Evolutionary conservation across 2,888 invertebrate genomes (phyloP).

Genomic region (Rutpela maculata): DNA sequence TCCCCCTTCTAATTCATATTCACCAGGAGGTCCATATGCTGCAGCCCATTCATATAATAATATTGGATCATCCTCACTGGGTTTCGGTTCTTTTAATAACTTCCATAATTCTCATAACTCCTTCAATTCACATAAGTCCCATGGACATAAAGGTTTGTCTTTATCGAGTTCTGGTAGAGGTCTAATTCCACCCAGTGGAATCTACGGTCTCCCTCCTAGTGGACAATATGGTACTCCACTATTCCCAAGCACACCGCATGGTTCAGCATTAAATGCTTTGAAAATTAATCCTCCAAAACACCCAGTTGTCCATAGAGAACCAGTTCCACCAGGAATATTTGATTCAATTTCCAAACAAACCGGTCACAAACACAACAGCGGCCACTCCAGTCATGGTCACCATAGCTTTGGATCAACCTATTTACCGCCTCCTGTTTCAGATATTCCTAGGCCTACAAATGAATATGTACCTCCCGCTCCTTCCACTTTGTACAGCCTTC

Average conservation of each 20-base stretch:
- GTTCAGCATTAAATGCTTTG: constrained; percentile 33
- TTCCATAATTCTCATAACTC: constrained; percentile 45
- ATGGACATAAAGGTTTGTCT: constrained; percentile 56
- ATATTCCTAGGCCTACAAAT: constrained; percentile 67
- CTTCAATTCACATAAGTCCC: constrained; percentile 48
- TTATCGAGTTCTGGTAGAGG: constrained; percentile 69
- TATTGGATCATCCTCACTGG: constrained; percentile 51
- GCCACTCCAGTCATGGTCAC: constrained; percentile 18
- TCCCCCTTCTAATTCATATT: constrained; percentile 68
- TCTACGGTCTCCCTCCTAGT: constrained; percentile 79
- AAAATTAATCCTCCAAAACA: constrained; percentile 73
- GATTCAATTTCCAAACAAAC: constrained; percentile 81
- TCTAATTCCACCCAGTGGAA: constrained; percentile 78
- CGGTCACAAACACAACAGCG: constrained; percentile 76
- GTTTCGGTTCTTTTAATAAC: constrained; percentile 38
- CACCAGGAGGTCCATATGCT: constrained; percentile 70
- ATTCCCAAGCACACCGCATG: constrained; percentile 61
- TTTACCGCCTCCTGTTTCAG: constrained; percentile 80
- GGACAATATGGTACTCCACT: constrained; percentile 73
- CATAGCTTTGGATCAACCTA: constrained; percentile 73
- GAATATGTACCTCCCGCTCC: constrained; percentile 74
- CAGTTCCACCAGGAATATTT: constrained; percentile 83
- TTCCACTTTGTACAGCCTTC: constrained; percentile 76
- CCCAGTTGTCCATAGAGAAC: constrained; percentile 85
- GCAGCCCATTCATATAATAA: constrained; percentile 69